Conservation (phyloP, 2,888 invertebrate species). For the Hyppa rectilinea region DNA sequence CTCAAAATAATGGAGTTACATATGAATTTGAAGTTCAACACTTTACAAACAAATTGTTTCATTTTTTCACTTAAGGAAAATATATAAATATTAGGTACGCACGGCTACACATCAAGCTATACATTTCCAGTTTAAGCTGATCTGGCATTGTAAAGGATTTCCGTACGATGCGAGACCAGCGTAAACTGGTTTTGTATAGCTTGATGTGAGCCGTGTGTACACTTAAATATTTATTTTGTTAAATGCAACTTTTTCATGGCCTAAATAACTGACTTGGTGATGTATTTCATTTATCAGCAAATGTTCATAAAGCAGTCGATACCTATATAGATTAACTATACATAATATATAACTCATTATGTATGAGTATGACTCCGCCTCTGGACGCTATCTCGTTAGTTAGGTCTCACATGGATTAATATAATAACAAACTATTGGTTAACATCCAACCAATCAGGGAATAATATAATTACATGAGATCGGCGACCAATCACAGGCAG, state of each 20-base stretch:
- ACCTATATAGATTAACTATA: neutral
- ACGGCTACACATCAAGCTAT: no score
- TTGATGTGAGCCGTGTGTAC: no score
- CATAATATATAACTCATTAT: conserved; percentile 8
- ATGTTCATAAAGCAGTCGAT: conserved; percentile 6
- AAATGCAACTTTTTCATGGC: neutral
- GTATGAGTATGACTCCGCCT: conserved; percentile 4
- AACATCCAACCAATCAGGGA: conserved; percentile 58
- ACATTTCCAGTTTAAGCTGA: no score
- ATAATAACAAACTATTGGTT: conserved; percentile 60
- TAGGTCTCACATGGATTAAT: conserved; percentile 24
- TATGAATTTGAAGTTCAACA: neutral
- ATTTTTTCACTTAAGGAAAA: neutral
- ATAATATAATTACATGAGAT: conserved; percentile 45
- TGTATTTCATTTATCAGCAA: neutral
- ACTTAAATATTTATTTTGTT: no score
- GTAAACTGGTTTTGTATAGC: no score
- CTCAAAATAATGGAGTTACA: neutral
- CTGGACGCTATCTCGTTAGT: conserved; percentile 20
- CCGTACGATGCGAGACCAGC: no score
- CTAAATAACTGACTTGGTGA: neutral
- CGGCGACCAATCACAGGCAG: conserved; percentile 49
- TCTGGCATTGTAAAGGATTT: no score
- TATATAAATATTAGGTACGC: no score
- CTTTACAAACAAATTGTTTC: neutral